Base-by-base conservation (phyloP, 2,113 vertebrate genomes). In the Orthochromis malagaraziensis region DNA sequence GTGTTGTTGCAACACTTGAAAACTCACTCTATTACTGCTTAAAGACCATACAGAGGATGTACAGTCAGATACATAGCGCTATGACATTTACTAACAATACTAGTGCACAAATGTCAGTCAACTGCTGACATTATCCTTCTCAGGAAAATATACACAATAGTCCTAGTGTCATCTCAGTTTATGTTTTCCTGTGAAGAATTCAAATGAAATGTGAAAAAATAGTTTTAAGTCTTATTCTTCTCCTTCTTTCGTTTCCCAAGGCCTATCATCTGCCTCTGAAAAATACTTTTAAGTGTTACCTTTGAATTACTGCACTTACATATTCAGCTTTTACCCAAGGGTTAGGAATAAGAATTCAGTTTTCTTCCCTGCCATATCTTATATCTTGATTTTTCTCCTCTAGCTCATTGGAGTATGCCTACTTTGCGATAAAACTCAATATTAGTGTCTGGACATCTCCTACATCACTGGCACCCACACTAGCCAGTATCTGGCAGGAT, bases 401-500 rank as follows among this genome's bases (percentile, higher is more conserved):
- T 21, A 63, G 31, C 45, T 35, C 84, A 49, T 47, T 84, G 57
- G 24, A 82, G 31, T 81, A 70, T 35, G 13, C 21, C 35, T 19
- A 31, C 33, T n/a, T 9, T 60, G 53, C 26, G 31, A 77, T 73
- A 33, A 80, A 79, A 33, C 53, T 91, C 80, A 24, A 35, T 47
- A 21, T 81, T 55, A 81, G 33, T 82, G 51, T 47, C 58, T 75
- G 63, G 29, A 38, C 80, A 38, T 89, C 60, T 24, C 80, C 82
- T 77, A 63, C 79, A 81, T 85, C 70, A 75, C 68, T 38, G 40
- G 54, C 45, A 55, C 47, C 51, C 65, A 87, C 90, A 73, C 73
- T 54, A n/a, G 84, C 87, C 90, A 70, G 81, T 13, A 40, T 90
- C 85, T 81, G 55, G 80, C 73, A 51, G 58, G 87, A 90, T 70